Base-by-base conservation (phyloP, 2,888 invertebrate genomes). In the Erebia epiphron region DNA sequence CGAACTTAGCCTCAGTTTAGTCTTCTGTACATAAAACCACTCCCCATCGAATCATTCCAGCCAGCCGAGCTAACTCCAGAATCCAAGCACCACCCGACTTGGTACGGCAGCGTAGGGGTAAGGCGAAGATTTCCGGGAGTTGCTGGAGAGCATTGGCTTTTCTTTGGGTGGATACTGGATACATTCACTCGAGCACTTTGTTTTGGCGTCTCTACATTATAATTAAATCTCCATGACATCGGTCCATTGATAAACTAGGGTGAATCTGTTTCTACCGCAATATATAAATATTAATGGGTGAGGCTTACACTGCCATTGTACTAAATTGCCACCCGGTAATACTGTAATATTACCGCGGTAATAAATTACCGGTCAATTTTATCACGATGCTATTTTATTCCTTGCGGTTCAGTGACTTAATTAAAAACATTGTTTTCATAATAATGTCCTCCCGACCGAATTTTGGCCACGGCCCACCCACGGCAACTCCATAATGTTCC, bases 271-370 rank as follows among this genome's bases (percentile, higher is more conserved):
- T 70, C 71, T 60, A 62, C 52, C 65, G 68, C 68, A 69, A 69
- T 71, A 71, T 57, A 71, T 35, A 35, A 35, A 35, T 71, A 71
- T 73, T 71, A 73, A 73, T 73, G 70, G 70, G 65, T 43, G 61
- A 52, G 57, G 69, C 72, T 74, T 72, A 74, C 63, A 69, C 57
- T 57, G 67, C 69, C 68, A 69, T 74, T 66, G 68, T 61, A 70
- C 35, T 72, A 67, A 72, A 71, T 68, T 56, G 66, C 71, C 60
- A 64, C 46, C 54, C 60, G 63, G 65, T 66, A 56, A 66, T 70
- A 67, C 35, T 49, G 46, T 71, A 65, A 64, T 64, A 66, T 62
- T 69, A 57, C 43, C 63, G 65, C 61, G 52, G 67, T 76, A 75
- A 76, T 75, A 75, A 72, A 72, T 67, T 52, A 67, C 50, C 16